Percentiles rank a stretch among this genome's conserved stretches.
Evolutionary conservation across 2,113 vertebrate species (phyloP).

Genomic region (Turdus rufiventris): DNA sequence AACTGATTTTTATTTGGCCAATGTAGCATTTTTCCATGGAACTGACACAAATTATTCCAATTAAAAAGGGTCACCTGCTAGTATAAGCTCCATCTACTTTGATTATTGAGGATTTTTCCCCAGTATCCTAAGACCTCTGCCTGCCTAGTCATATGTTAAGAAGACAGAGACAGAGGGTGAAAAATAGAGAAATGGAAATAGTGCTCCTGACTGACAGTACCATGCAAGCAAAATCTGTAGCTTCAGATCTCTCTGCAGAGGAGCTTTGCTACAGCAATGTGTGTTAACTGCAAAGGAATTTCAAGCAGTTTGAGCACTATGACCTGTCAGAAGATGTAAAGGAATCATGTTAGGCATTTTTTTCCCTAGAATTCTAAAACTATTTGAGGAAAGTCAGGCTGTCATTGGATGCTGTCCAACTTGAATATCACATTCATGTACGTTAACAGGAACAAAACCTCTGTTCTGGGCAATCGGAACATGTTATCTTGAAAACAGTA

Average conservation of each 20-base stretch:
- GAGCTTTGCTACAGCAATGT: neutral
- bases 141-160: neutral
- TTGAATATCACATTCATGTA: neutral
- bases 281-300: neutral
- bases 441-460: neutral
- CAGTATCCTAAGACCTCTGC: neutral
- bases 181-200: slow-evolving; percentile 23
- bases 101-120: neutral
- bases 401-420: slow-evolving; percentile 11
- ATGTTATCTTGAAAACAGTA: neutral
- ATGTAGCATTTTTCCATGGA: neutral
- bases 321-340: slow-evolving; percentile 28
- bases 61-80: neutral
- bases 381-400: slow-evolving; percentile 21
- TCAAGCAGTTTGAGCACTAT: slow-evolving; percentile 12
- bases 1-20: neutral
- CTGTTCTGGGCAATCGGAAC: neutral
- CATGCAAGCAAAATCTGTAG: slow-evolving; percentile 44
- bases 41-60: neutral
- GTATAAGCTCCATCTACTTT: neutral
- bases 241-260: slow-evolving; percentile 33
- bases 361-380: neutral
- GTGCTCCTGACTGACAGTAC: slow-evolving; percentile 38
- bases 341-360: neutral
- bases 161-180: neutral